Evolutionary conservation across 2,113 vertebrate species (phyloP), one percentile per base, ranked within the genome.

Genomic region (Hippopotamus amphibius): DNA sequence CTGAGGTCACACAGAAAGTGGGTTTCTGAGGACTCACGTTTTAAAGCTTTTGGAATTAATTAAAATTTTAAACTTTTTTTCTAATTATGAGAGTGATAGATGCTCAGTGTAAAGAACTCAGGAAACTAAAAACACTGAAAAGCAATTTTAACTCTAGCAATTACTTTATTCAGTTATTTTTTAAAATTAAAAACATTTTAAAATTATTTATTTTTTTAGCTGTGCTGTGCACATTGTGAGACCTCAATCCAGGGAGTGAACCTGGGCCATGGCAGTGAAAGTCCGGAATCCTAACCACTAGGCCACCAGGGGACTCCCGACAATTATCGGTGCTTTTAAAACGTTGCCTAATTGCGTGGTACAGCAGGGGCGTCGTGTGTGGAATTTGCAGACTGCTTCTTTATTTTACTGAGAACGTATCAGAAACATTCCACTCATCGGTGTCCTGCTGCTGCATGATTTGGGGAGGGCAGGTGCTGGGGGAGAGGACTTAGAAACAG

Each of bases 41-140:
- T 37, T 68, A 46, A 76, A 21, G 10, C 37, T 61, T 79, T 41
- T 33, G 1, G 37, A 71, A 46, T 82, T 72, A 41, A 77, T 69
- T 14, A 61, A 61, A 61, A 61, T 66, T 13, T 53, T 0, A 0
- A 2, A 12, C 5, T 55, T 55, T 63, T 77, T 50, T 81, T 46
- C 1, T 48, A 26, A 28, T 37, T 6, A 21, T 6, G 7, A 66
- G 57, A 33, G 48, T 82, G 4, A 17, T 68, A 2, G 0, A 1
- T n/a, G 8, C 5, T 68, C 28, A 26, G 3, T 41, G 1, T 55
- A 48, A 63, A 68, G 30, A 76, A 68, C 33, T 19, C 2, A 33
- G 61, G 9, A 88, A 68, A 50, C 15, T 17, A n/a, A 33, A 28
- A 55, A 61, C 11, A 15, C 22, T 61, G 37, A 28, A 63, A 92